A percentile compares a stretch with the other conserved stretches of the same genome.
Evolutionary conservation across 2,797 vertebrate species (phyloP).

Genomic region (Amblyraja radiata): DNA sequence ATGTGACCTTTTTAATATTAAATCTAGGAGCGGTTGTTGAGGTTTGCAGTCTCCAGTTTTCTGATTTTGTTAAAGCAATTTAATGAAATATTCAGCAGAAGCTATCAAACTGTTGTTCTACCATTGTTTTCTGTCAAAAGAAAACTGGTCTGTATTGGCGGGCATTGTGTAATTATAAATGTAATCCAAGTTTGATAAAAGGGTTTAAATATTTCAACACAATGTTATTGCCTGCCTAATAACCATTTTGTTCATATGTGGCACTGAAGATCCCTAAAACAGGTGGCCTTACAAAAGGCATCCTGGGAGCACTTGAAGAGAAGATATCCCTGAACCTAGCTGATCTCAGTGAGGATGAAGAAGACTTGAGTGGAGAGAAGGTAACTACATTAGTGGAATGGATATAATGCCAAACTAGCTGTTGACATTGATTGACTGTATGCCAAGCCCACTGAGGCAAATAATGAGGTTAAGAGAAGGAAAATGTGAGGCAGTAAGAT

Average conservation of each 20-base stretch:
- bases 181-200: neutral
- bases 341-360: constrained; percentile 47
- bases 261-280: constrained; percentile 3
- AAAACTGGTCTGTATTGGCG: neutral
- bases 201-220: neutral
- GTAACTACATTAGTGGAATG: constrained; percentile 42
- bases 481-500: neutral
- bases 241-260: neutral
- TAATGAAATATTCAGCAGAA: neutral
- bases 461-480: neutral
- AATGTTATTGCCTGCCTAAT: neutral
- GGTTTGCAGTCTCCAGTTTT: neutral
- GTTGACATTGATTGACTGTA: neutral
- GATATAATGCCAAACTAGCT: neutral
- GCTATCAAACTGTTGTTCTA: neutral
- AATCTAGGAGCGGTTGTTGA: neutral
- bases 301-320: constrained; percentile 57
- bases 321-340: constrained; percentile 47
- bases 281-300: constrained; percentile 44
- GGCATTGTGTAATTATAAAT: neutral
- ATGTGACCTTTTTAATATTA: neutral
- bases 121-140: neutral
- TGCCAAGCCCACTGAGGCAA: neutral
- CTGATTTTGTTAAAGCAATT: neutral
- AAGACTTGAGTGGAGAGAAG: constrained; percentile 56